Conservation (phyloP, 2,888 invertebrate species). For the Leptodirus hochenwartii region DNA sequence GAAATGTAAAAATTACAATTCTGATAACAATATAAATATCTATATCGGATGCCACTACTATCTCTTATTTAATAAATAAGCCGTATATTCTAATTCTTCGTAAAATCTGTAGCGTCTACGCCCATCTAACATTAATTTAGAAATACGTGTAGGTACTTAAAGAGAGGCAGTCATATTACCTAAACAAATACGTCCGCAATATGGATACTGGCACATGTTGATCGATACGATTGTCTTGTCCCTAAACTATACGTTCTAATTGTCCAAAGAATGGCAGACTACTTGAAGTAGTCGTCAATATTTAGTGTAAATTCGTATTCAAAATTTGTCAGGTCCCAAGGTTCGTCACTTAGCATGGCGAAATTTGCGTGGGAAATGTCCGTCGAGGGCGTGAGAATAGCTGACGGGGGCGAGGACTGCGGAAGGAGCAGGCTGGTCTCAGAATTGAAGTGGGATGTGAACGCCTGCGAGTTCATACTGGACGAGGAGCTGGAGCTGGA, state of each 20-base stretch:
- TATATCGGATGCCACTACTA: no score
- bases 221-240: no score
- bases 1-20: constrained; percentile 24
- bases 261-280: no score
- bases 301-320: constrained; percentile 20
- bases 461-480: constrained; percentile 22
- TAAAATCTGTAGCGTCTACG: no score
- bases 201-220: no score
- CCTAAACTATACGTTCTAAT: constrained; percentile 11
- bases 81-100: no score
- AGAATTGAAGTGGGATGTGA: constrained; percentile 23
- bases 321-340: constrained; percentile 25
- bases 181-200: no score
- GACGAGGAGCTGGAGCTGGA: constrained; percentile 14
- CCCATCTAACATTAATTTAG: no score
- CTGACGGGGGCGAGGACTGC: constrained; percentile 34
- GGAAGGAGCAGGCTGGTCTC: constrained; percentile 20
- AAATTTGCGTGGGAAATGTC: no score
- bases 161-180: no score
- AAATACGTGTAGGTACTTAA: no score
- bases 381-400: constrained; percentile 38
- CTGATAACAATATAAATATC: constrained; percentile 23
- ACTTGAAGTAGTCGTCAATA: constrained; percentile 11
- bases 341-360: constrained; percentile 25
- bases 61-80: no score